Percentiles rank a stretch among this genome's conserved stretches.
Conservation (phyloP, 1,140 invertebrate species). For the Batillaria attramentaria region DNA sequence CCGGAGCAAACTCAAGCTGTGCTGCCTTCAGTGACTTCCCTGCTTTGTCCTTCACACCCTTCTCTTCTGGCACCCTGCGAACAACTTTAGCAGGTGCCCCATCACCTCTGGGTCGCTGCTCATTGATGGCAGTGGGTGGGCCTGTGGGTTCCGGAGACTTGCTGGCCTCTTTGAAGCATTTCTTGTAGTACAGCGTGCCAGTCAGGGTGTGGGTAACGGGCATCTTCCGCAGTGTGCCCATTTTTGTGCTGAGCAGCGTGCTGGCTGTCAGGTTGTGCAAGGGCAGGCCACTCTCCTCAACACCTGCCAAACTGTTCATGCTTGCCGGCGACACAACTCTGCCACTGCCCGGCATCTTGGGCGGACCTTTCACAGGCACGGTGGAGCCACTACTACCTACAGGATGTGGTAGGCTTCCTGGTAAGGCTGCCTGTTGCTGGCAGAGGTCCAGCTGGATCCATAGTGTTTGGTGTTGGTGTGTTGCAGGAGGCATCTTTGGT, state of each 20-base stretch:
- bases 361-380: neutral
- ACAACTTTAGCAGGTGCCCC: constrained; percentile 50
- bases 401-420: too few species aligned
- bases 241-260: constrained; percentile 10
- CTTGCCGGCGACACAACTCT: too few species aligned
- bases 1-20: constrained; percentile 35
- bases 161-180: constrained; percentile 34
- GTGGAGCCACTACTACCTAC: too few species aligned
- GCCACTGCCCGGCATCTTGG: neutral
- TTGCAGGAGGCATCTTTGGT: too few species aligned
- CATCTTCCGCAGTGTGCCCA: constrained; percentile 40
- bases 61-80: constrained; percentile 40
- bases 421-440: too few species aligned
- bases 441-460: too few species aligned
- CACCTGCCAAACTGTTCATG: neutral
- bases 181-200: constrained; percentile 59
- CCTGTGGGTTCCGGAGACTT: constrained; percentile 20
- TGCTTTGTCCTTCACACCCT: constrained; percentile 38
- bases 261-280: neutral
- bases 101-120: constrained; percentile 56
- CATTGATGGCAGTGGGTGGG: constrained; percentile 14
- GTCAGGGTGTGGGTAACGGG: constrained; percentile 39
- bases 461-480: too few species aligned
- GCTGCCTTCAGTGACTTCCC: too few species aligned
- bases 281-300: constrained; percentile 10